A percentile compares a stretch with the other conserved stretches of the same genome.
Conservation (phyloP, 1,140 invertebrate genomes). For the Cyclina sinensis region DNA sequence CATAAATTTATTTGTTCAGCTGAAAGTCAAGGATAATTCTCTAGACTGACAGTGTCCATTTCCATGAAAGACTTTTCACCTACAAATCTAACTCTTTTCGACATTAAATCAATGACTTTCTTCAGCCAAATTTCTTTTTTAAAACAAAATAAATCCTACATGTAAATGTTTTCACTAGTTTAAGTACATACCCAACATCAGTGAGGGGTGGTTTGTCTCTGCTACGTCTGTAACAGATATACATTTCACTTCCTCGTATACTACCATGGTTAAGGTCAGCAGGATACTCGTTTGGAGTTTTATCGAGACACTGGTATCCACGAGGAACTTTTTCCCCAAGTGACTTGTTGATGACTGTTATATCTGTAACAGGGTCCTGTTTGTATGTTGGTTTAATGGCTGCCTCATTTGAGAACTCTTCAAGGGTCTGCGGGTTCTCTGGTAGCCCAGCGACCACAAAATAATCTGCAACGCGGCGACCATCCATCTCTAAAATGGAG, state of each 20-base stretch:
- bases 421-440: constrained; percentile 90
- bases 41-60: too few species aligned
- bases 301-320: constrained; percentile 92
- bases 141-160: too few species aligned
- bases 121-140: too few species aligned
- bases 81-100: too few species aligned
- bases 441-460: constrained; percentile 99
- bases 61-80: too few species aligned
- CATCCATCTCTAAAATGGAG: constrained; percentile 82
- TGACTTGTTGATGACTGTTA: constrained; percentile 96
- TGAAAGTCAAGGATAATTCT: too few species aligned
- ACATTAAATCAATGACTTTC: too few species aligned
- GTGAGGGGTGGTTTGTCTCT: constrained; percentile 98
- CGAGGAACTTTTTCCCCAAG: constrained; percentile 92
- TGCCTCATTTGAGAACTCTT: constrained; percentile 93
- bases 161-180: too few species aligned
- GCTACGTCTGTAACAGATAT: constrained; percentile 96
- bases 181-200: constrained; percentile 95
- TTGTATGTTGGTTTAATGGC: constrained; percentile 91
- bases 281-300: constrained; percentile 91
- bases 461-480: constrained; percentile 91
- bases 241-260: constrained; percentile 96
- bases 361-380: constrained; percentile 97
- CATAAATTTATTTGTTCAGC: too few species aligned
- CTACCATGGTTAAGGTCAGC: constrained; percentile 99